A percentile compares a stretch with the other conserved stretches of the same genome.
Conservation (phyloP, 1,140 invertebrate species). For the Hylaeus anthracinus region DNA sequence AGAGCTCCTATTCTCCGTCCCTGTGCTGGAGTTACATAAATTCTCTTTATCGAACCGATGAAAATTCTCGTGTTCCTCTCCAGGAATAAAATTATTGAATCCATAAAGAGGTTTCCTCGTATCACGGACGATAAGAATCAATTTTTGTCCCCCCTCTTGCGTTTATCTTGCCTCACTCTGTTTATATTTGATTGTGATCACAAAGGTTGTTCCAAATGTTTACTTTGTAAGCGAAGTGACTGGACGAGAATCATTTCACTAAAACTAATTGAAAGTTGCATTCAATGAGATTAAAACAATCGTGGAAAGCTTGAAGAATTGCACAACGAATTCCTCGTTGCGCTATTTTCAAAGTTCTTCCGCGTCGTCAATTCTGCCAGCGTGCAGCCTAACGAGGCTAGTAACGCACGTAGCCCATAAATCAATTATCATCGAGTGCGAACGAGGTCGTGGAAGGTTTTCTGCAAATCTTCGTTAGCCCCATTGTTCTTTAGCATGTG, state of each 20-base stretch:
- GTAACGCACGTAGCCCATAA: slow-evolving; percentile 12
- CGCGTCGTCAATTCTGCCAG: slow-evolving; percentile 1
- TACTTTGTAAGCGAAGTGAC: too few species aligned
- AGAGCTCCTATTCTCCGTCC: too few species aligned
- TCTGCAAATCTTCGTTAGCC: slow-evolving; percentile 46
- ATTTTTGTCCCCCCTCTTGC: too few species aligned
- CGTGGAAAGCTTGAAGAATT: too few species aligned
- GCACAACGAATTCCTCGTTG: too few species aligned
- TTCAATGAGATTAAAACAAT: too few species aligned
- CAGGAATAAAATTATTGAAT: neutral
- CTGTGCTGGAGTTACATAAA: neutral
- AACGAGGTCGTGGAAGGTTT: slow-evolving; percentile 31
- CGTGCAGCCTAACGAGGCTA: neutral
- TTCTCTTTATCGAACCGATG: neutral
- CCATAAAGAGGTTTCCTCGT: neutral
- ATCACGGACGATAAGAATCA: neutral
- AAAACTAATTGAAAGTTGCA: too few species aligned
- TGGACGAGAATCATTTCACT: too few species aligned
- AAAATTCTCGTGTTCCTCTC: neutral
- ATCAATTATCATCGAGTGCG: slow-evolving; percentile 38
- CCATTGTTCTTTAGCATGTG: slow-evolving; percentile 40
- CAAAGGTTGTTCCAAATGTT: too few species aligned
- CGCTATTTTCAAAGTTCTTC: neutral
- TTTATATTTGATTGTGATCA: too few species aligned
- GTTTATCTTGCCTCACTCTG: too few species aligned